These are phyloP conservation scores for Pimpla rufipes DNA, from an alignment of 2,888 invertebrate genomes.

Conservation along the genomic window DNA sequence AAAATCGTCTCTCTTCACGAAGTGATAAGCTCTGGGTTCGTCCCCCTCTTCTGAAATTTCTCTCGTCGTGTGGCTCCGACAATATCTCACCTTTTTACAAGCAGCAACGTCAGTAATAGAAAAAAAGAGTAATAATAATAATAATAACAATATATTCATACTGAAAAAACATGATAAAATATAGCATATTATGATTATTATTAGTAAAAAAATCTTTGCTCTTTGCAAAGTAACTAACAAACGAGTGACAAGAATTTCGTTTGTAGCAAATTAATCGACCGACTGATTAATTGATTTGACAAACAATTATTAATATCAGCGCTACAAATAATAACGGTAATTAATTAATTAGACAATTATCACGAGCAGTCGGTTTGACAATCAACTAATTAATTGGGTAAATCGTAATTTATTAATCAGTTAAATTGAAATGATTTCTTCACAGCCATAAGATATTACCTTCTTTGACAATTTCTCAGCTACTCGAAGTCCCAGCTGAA, in stretches of 20 bases:
- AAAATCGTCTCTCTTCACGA: conserved; percentile 81
- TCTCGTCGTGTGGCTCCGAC: conserved; percentile 84
- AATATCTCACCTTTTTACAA: conserved; percentile 77
- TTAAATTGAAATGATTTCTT: too few species aligned
- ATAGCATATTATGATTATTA: too few species aligned
- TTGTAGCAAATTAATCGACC: neutral
- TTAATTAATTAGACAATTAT: too few species aligned
- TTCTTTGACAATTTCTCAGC: conserved; percentile 73
- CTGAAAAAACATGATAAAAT: too few species aligned
- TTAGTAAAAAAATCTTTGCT: too few species aligned
- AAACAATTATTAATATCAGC: too few species aligned
- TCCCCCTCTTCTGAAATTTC: conserved; percentile 75
- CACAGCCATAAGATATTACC: conserved; percentile 66
- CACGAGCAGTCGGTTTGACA: neutral
- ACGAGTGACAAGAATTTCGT: too few species aligned
- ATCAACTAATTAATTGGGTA: neutral
- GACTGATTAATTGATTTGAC: neutral
- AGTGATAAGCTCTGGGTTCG: conserved; percentile 81
- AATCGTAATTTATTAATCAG: neutral
- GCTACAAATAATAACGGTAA: too few species aligned
- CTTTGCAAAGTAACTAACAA: neutral
- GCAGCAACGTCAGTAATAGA: too few species aligned
- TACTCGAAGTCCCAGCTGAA: conserved; percentile 77
- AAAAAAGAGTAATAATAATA: too few species aligned
- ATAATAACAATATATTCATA: too few species aligned